Evolutionary conservation across 2,888 invertebrate genomes (phyloP).

Genomic region (Andrena fulva): DNA sequence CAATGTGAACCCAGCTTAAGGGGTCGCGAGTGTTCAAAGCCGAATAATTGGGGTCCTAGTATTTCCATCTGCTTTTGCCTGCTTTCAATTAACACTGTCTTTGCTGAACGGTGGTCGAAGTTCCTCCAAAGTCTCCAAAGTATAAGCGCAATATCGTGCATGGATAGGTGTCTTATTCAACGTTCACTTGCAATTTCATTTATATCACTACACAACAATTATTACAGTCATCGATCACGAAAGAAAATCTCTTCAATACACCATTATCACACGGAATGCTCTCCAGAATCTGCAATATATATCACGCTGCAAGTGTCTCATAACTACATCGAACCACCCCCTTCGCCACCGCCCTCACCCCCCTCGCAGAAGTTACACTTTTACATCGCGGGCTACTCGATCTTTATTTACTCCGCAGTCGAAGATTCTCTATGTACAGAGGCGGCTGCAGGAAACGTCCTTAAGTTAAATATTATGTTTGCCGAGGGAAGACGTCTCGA

Average conservation of each 20-base stretch:
- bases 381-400: constrained; percentile 12
- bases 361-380: neutral
- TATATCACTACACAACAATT: no score
- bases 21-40: neutral
- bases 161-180: no score
- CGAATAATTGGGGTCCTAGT: neutral
- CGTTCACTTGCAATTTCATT: no score
- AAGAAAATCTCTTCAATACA: no score
- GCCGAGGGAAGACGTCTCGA: constrained; percentile 59
- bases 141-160: no score
- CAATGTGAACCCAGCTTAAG: no score
- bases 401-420: constrained; percentile 21
- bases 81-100: neutral
- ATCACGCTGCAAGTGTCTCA: neutral
- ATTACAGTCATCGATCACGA: no score
- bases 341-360: neutral
- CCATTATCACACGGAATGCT: neutral
- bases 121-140: no score
- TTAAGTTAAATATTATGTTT: constrained; percentile 73
- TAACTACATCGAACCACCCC: neutral
- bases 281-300: neutral
- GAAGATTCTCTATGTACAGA: constrained; percentile 22
- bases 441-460: constrained; percentile 48
- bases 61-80: neutral
- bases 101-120: no score